These are phyloP conservation scores for Myotis davidii DNA, from an alignment of 2,113 vertebrate genomes.

Conservation along the genomic window DNA sequence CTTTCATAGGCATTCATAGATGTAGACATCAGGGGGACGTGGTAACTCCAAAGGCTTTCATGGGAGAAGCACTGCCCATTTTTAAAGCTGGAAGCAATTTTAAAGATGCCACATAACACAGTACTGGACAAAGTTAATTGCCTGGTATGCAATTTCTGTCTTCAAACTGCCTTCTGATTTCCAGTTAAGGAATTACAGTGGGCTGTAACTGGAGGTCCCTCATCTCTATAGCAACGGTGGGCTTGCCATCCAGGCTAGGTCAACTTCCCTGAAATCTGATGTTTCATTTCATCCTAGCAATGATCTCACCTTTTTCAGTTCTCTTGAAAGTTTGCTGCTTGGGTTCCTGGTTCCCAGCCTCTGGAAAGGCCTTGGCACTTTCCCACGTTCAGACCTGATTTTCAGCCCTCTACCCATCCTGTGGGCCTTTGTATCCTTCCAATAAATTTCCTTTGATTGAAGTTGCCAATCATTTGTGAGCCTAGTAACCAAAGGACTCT, in stretches of 20 bases:
- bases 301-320: neutral
- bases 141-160: neutral
- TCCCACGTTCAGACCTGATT: neutral
- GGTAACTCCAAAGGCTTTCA: neutral
- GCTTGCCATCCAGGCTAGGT: too few species aligned
- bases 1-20: neutral
- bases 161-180: neutral
- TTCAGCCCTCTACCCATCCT: neutral
- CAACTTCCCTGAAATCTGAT: neutral
- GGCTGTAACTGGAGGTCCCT: neutral
- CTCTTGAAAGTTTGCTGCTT: neutral
- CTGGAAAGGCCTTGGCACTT: neutral
- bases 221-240: neutral
- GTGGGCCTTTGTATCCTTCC: neutral
- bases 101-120: neutral
- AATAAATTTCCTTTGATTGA: neutral
- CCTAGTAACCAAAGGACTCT: neutral
- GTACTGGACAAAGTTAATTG: neutral
- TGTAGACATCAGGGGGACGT: neutral
- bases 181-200: neutral
- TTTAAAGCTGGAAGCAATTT: constrained; percentile 18
- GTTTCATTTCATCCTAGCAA: neutral
- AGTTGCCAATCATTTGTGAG: neutral
- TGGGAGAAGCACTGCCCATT: neutral
- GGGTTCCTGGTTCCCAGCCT: neutral